Evolutionary conservation across 2,888 invertebrate genomes (phyloP).

Genomic region (Chirona hameri): DNA sequence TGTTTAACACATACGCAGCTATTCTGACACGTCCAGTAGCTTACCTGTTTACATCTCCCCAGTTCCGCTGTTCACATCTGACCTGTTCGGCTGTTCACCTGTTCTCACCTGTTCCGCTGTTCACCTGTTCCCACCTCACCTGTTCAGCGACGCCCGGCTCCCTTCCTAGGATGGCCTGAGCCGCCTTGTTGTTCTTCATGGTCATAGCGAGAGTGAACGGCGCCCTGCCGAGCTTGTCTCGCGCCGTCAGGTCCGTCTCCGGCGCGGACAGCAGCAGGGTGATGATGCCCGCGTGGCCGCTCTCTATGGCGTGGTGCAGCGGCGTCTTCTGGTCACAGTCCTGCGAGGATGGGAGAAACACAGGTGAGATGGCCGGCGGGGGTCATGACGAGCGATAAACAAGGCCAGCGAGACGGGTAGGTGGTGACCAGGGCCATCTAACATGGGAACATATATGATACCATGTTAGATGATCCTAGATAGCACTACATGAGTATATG

Average conservation of each 20-base stretch:
- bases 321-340: slow-evolving; percentile 88
- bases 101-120: too few species aligned
- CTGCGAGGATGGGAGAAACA: slow-evolving; percentile 46
- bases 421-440: too few species aligned
- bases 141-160: slow-evolving; percentile 94
- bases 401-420: too few species aligned
- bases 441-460: too few species aligned
- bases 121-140: slow-evolving; percentile 49
- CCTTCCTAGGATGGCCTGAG: slow-evolving; percentile 81
- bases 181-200: slow-evolving; percentile 85
- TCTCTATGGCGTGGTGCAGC: slow-evolving; percentile 86
- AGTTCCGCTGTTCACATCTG: too few species aligned
- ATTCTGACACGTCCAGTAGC: too few species aligned
- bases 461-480: too few species aligned
- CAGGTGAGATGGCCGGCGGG: background rate
- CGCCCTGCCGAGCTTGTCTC: slow-evolving; percentile 80
- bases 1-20: too few species aligned
- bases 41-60: too few species aligned
- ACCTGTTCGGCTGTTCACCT: too few species aligned
- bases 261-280: slow-evolving; percentile 80
- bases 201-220: slow-evolving; percentile 89
- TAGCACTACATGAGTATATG: too few species aligned
- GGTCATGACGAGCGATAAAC: too few species aligned
- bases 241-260: slow-evolving; percentile 71
- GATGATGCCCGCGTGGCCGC: slow-evolving; percentile 83